Evolutionary conservation across 1,140 invertebrate species (phyloP).

Genomic region (Pemphigus obesinymphae): DNA sequence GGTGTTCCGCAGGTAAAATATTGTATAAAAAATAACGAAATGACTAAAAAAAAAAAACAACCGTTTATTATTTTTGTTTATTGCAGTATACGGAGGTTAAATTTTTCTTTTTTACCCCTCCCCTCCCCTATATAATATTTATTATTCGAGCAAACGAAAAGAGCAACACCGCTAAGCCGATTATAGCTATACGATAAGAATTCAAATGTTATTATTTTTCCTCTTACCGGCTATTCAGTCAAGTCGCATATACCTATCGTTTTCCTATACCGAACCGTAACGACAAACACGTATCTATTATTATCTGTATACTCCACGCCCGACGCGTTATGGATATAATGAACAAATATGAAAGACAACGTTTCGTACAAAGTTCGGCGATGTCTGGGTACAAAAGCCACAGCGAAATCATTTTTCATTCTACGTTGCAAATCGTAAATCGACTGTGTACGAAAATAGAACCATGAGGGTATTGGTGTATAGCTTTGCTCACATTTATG

Average conservation of each 20-base stretch:
- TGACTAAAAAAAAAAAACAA: constrained; percentile 16
- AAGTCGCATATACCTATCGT: not conserved
- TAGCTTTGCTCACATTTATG: too few relatives aligned
- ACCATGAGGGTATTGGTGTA: too few relatives aligned
- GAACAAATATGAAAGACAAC: too few relatives aligned
- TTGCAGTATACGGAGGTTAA: constrained; percentile 11
- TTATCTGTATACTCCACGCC: too few relatives aligned
- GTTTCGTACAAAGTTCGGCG: too few relatives aligned
- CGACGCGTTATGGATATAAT: not conserved
- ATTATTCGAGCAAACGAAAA: constrained; percentile 19
- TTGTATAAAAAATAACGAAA: not conserved
- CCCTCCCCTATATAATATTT: not conserved
- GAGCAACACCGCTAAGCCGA: constrained; percentile 14
- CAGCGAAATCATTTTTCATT: too few relatives aligned
- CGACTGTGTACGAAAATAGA: too few relatives aligned
- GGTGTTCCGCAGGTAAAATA: constrained; percentile 39
- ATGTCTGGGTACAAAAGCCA: too few relatives aligned
- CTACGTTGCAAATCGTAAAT: too few relatives aligned
- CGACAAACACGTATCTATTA: too few relatives aligned
- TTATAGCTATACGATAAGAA: constrained; percentile 33
- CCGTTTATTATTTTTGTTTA: constrained; percentile 41
- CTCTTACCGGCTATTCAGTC: not conserved
- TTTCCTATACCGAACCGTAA: not conserved
- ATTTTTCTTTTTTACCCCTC: not conserved
- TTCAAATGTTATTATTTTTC: constrained; percentile 29